Conservation (phyloP, 1,140 invertebrate species). For the Diabrotica virgifera region DNA sequence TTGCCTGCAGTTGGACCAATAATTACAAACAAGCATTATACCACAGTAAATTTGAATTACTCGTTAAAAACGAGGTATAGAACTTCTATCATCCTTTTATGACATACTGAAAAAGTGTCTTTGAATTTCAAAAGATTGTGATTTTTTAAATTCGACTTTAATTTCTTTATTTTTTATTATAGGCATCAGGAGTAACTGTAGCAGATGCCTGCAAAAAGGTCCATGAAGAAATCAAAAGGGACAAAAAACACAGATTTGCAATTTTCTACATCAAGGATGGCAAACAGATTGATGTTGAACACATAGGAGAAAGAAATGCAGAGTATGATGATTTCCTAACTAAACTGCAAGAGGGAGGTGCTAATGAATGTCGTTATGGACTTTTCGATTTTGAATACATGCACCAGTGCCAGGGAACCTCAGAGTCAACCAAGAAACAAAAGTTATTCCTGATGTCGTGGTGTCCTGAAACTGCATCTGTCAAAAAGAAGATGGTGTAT, state of each 20-base stretch:
- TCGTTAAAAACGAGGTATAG: too few species aligned
- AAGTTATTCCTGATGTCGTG: conserved; percentile 95
- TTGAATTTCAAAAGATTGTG: too few species aligned
- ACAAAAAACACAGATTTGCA: conserved; percentile 94
- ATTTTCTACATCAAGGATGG: conserved; percentile 94
- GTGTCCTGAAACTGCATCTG: conserved; percentile 95
- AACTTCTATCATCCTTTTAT: too few species aligned
- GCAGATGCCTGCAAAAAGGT: conserved; percentile 91
- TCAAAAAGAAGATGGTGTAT: conserved; percentile 99
- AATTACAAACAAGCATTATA: too few species aligned
- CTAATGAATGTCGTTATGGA: conserved; percentile 89
- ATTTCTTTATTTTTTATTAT: conserved; percentile 41
- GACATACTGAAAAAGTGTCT: too few species aligned
- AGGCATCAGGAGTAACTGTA: conserved; percentile 95
- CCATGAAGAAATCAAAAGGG: conserved; percentile 96
- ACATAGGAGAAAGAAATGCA: conserved; percentile 79
- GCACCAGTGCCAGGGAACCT: conserved; percentile 91
- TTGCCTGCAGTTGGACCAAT: too few species aligned
- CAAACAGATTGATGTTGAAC: conserved; percentile 90
- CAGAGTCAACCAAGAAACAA: conserved; percentile 91
- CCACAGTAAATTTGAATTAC: too few species aligned
- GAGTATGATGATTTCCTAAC: conserved; percentile 87
- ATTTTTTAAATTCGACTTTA: neutral
- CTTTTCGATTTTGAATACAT: conserved; percentile 94
- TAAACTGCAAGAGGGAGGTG: conserved; percentile 85